Base-by-base conservation (phyloP, 2,797 vertebrate species). In the Ctenochaetus hawaiiensis region DNA sequence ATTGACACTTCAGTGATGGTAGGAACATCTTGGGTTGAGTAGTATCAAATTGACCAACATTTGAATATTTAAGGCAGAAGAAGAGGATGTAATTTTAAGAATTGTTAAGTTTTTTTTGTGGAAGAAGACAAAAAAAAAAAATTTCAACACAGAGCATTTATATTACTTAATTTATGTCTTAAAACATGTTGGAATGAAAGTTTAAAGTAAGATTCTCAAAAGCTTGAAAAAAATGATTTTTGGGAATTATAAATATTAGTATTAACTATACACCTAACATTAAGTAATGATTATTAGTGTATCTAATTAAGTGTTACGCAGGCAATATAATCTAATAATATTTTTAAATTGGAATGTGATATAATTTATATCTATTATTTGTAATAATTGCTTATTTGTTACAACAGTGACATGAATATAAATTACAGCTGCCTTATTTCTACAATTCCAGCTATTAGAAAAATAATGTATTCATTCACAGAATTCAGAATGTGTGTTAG, bases 341-440 rank as follows among this genome's bases (percentile, higher is more conserved):
- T 2, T 30, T 52, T 51, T 0, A 17, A 49, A 41, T 20, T 3
- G 26, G 5, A 13, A 18, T 0, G 11, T 52, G n/a, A 23, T 62
- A 45, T 0, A 12, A 17, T 48, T 57, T 18, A 13, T 56, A 34
- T 52, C 4, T 3, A 22, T 53, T 10, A 41, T 61, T 72, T 39
- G 54, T 47, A 10, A 3, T 41, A 48, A 68, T 57, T 56, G 13
- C 49, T 77, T 1, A 57, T 71, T 78, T 63, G 23, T 39, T 48
- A 51, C 12, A 56, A 22, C 22, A n/a, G 1, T 45, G 57, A 61
- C 22, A 39, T 26, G 30, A 22, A 23, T 5, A 1, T 8, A 22
- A 59, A 63, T 69, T 43, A 62, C 65, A 52, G 71, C 65, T 30
- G 37, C 48, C 17, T 47, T 48, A 10, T 70, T 67, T 69, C 11